These are phyloP conservation scores for Prunella strophiata DNA, from an alignment of 2,797 vertebrate genomes.

Conservation along the genomic window DNA sequence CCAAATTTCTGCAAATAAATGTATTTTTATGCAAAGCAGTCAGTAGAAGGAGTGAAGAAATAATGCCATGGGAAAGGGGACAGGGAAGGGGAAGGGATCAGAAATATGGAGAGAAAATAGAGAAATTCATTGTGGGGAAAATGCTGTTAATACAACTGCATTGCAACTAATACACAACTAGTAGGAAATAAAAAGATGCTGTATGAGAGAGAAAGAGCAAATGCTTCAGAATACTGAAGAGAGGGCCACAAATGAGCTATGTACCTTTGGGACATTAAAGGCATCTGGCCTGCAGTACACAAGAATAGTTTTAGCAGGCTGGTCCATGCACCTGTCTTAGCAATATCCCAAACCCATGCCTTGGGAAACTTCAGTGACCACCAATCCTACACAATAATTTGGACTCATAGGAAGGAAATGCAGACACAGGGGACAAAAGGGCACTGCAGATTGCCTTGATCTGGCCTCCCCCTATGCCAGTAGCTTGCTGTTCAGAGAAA, in stretches of 20 bases:
- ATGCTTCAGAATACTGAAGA: not conserved
- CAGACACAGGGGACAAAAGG: not conserved
- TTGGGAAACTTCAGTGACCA: not conserved
- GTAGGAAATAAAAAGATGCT: not conserved
- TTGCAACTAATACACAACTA: not conserved
- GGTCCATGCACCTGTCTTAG: not conserved
- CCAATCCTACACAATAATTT: not conserved
- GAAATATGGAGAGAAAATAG: not conserved
- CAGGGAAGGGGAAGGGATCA: not conserved
- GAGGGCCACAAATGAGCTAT: not conserved
- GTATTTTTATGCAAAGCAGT: not conserved
- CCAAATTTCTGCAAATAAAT: not conserved
- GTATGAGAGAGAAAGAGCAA: not conserved
- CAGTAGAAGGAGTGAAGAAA: not conserved
- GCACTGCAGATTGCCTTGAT: not conserved
- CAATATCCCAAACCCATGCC: not conserved
- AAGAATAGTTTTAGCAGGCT: not conserved
- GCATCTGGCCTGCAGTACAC: not conserved
- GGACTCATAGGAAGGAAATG: not conserved
- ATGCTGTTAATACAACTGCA: not conserved
- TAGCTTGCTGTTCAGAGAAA: not conserved
- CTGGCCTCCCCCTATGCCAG: not conserved
- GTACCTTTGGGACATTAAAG: not conserved
- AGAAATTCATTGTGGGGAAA: not conserved
- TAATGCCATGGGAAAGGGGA: not conserved